Evolutionary conservation across 2,797 vertebrate genomes (phyloP).

Genomic region (Spea hammondii): DNA sequence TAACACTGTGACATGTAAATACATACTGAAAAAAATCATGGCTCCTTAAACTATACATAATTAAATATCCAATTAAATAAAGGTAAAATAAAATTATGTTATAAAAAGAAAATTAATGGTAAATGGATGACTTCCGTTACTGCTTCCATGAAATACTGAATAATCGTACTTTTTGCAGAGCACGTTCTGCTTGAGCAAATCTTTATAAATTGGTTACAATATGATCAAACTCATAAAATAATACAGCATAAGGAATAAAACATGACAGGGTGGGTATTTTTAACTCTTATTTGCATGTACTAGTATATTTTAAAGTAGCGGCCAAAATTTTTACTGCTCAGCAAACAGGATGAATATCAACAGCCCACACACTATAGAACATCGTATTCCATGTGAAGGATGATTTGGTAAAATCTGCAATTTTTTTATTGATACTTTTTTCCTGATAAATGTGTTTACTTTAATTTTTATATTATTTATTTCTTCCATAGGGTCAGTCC

Average conservation of each 20-base stretch:
- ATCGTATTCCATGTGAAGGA: constrained; percentile 28
- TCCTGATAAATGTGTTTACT: too few species aligned
- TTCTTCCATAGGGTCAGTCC: too few species aligned
- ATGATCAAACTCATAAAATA: neutral
- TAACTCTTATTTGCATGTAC: constrained; percentile 41
- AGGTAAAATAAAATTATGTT: too few species aligned
- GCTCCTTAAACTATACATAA: too few species aligned
- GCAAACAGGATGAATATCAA: constrained; percentile 46
- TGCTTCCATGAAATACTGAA: neutral
- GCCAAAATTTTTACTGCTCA: constrained; percentile 45
- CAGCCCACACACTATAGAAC: constrained; percentile 43
- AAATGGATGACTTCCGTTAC: neutral
- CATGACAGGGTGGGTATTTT: constrained; percentile 25
- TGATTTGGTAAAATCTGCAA: constrained; percentile 9
- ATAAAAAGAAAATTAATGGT: too few species aligned
- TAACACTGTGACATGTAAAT: too few species aligned
- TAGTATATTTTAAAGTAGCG: constrained; percentile 16
- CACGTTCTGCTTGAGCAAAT: neutral
- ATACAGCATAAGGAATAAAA: constrained; percentile 13
- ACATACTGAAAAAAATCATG: too few species aligned
- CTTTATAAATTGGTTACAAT: neutral
- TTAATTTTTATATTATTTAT: too few species aligned
- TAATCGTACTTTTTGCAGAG: neutral
- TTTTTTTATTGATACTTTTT: too few species aligned
- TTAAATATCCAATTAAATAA: too few species aligned